Base-by-base conservation (phyloP, 2,797 vertebrate genomes). In the Chelon labrosus region DNA sequence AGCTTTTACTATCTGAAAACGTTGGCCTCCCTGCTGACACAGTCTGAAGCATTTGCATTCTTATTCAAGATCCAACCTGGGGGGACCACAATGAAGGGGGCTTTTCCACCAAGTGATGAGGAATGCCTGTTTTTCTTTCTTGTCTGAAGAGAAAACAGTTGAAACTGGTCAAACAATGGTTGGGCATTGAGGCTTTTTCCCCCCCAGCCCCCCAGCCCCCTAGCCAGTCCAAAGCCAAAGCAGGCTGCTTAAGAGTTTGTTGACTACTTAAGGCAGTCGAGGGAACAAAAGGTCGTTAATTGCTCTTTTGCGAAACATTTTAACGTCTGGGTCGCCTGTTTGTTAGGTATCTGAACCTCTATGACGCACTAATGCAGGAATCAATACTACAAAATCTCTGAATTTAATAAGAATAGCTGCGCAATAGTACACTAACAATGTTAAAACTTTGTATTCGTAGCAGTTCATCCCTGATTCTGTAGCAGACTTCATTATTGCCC, bases 81-180 rank as follows among this genome's bases (percentile, higher is more conserved):
- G n/a, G 17, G 31, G 31, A 27, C 42, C 14, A 51, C 7, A 54
- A 17, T 54, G 3, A 64, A 14, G 10, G 12, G 7, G 14, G 1
- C 14, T 54, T 44, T 70, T 37, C n/a, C 8, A 8, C 4, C 1
- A 1, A 62, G 55, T 22, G 50, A 35, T n/a, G 52, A 14, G n/a
- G 14, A 39, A 5, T 42, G n/a, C 3, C 27, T n/a, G 31, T 1
- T 59, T 66, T 59, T 71, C 31, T 60, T 27, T 51, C 12, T 41
- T 47, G 22, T 76, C 16, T 52, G 9, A 37, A 7, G 41, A 3
- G 42, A 56, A 52, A 76, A 70, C 63, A 59, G 77, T 70, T 65
- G 68, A 82, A 76, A 78, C 12, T 42, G 9, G 49, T 7, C 11
- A 22, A 39, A 60, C 74, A 66, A 51, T 11, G 16, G 54, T 58